These are phyloP conservation scores for Gibbula magus DNA, from an alignment of 2,888 invertebrate species.

Conservation along the genomic window DNA sequence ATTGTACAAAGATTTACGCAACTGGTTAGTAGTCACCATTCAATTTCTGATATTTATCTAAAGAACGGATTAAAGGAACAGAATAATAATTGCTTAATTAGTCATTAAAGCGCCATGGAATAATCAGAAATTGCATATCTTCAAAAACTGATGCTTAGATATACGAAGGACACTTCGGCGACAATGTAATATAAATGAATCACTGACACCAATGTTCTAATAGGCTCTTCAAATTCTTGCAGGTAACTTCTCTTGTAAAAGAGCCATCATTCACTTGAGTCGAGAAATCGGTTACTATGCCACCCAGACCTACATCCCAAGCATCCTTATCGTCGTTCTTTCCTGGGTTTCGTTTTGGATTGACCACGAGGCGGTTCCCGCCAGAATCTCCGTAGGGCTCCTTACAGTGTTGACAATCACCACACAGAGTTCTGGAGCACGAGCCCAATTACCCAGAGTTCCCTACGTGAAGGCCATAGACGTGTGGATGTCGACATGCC, in stretches of 20 bases:
- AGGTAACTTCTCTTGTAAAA: slow-evolving; percentile 35
- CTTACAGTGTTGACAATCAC: slow-evolving; percentile 44
- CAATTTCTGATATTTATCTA: background rate
- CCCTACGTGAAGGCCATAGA: slow-evolving; percentile 39
- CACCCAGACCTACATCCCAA: slow-evolving; percentile 39
- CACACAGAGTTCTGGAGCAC: slow-evolving; percentile 37
- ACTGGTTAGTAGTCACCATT: background rate
- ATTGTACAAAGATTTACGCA: background rate
- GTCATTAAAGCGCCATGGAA: too few species aligned
- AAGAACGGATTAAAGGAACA: too few species aligned
- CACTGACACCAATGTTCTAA: background rate
- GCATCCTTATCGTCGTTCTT: slow-evolving; percentile 38
- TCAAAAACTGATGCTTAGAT: too few species aligned
- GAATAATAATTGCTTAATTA: too few species aligned
- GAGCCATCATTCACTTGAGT: slow-evolving; percentile 29
- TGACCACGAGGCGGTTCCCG: slow-evolving; percentile 38
- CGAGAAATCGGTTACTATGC: slow-evolving; percentile 38
- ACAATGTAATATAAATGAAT: too few species aligned
- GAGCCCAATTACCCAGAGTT: slow-evolving; percentile 34
- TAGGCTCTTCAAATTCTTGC: background rate
- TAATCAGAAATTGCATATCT: too few species aligned
- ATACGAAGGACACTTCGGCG: too few species aligned
- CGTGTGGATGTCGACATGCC: slow-evolving; percentile 32
- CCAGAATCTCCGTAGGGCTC: slow-evolving; percentile 37
- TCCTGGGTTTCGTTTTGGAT: slow-evolving; percentile 45